Base-by-base conservation (phyloP, 2,113 vertebrate genomes). In the Plectropomus leopardus region DNA sequence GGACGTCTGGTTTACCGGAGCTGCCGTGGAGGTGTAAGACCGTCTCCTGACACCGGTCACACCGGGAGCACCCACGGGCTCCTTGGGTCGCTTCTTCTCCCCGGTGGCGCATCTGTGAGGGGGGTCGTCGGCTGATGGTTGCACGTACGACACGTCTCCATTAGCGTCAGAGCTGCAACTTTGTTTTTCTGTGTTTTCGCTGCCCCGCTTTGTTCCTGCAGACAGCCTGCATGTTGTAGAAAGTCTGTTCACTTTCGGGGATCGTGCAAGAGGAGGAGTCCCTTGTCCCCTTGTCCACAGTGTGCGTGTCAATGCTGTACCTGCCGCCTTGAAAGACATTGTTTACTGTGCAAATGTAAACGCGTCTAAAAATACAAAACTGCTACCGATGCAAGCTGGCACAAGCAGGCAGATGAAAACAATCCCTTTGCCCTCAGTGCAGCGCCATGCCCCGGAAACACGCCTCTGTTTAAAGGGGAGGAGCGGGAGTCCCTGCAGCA, bases 11-110 rank as follows among this genome's bases (percentile, higher is more conserved):
- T 95, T 93, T 42, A 83, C 5, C 1, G 94, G 88, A 4, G 81
- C 89, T 0, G 93, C 89, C 0, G 81, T 90, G 61, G 94, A 93
- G 0, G 93, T 94, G 84, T 76, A 94, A 0, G 90, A 91, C 9
- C 94, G 93, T 8, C 92, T 92, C 11, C 75, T 40, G 28, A 70
- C 72, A 60, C 87, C 16, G 42, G 65, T 1, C 53, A 58, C 70
- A 14, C 81, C 87, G 1, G 87, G 81, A 8, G 73, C 78, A 0
- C 92, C 84, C 64, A 1, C 76, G 2, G 88, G 72, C 59, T 92
- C 88, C 21, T 89, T 88, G 55, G 50, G 24, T 64, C 65, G 72
- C 74, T 79, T 93, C 54, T 88, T 91, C 0, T 80, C 89, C 3
- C 48, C 92, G 0, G 82, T 9, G 3, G 84, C 26, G 40, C 80